Conservation (phyloP, 2,888 invertebrate species). For the Latrodectus elegans region DNA sequence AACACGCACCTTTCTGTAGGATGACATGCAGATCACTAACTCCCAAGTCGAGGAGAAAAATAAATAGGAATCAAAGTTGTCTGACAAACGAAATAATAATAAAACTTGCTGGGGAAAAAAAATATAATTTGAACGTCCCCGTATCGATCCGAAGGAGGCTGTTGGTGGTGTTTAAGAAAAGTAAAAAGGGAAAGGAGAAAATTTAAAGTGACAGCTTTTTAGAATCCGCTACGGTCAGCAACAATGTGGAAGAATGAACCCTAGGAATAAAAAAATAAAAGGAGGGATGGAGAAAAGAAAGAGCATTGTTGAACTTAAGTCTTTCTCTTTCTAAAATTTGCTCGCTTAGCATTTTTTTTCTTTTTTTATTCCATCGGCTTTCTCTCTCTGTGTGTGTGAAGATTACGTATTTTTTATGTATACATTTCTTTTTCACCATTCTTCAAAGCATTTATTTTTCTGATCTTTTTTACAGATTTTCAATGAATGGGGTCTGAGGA, state of each 20-base stretch:
- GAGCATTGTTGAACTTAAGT: constrained; percentile 58
- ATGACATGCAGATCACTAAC: too few relatives aligned
- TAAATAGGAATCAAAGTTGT: background rate
- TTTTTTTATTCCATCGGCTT: constrained; percentile 3
- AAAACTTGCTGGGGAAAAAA: background rate
- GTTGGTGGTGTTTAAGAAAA: background rate
- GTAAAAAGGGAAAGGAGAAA: constrained; percentile 33
- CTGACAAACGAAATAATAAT: background rate
- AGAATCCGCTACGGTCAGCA: constrained; percentile 61
- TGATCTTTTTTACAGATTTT: constrained; percentile 14
- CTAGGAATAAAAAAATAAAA: constrained; percentile 8
- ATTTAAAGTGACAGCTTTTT: constrained; percentile 66
- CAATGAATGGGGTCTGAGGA: constrained; percentile 25
- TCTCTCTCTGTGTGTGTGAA: constrained; percentile 11
- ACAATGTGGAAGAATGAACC: constrained; percentile 32
- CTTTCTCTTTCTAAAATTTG: constrained; percentile 54
- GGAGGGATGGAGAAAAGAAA: constrained; percentile 15
- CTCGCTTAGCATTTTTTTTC: constrained; percentile 57
- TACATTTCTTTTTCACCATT: background rate
- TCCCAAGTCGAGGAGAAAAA: too few relatives aligned
- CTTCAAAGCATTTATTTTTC: background rate
- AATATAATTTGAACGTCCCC: background rate
- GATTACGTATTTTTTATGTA: background rate
- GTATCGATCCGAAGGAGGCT: constrained; percentile 31
- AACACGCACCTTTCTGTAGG: too few relatives aligned